phyloP scores from a whole-genome alignment of 2,888 invertebrate species.

The Lydus trimaculatus region DNA sequence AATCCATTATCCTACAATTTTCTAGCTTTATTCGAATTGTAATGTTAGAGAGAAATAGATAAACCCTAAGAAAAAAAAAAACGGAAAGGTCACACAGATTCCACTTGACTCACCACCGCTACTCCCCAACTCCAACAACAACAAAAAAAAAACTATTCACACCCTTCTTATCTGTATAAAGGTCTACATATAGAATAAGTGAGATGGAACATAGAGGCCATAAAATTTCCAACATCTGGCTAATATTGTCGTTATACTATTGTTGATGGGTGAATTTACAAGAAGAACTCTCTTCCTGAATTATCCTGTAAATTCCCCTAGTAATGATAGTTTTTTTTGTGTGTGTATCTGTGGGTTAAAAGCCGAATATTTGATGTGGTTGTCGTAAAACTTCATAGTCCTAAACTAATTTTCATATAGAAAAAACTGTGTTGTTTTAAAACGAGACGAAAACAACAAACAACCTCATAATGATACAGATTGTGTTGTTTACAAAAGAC shows the following conservation, averaged over 20 bases:
- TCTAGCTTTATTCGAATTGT: no score
- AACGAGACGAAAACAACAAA: neutral
- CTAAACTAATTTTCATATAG: no score
- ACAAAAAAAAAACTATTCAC: conserved; percentile 8
- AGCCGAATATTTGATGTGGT: no score
- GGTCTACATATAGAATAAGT: neutral
- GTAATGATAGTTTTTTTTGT: neutral
- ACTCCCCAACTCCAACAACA: no score
- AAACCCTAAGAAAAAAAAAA: neutral
- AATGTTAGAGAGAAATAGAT: neutral
- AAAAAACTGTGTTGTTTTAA: neutral
- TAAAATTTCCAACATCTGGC: conserved; percentile 5
- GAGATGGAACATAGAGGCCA: neutral
- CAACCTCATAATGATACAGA: neutral
- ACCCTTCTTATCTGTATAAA: conserved; percentile 2
- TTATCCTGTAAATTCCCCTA: neutral
- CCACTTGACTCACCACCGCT: neutral
- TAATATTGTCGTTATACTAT: neutral
- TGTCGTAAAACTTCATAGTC: no score
- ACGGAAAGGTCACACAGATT: neutral
- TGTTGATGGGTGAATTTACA: conserved; percentile 1
- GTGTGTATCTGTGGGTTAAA: no score
- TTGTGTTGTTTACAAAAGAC: neutral
- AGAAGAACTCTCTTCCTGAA: neutral
- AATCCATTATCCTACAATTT: no score